Conservation (phyloP, 2,888 invertebrate species). For the Ennomos erosarius region DNA sequence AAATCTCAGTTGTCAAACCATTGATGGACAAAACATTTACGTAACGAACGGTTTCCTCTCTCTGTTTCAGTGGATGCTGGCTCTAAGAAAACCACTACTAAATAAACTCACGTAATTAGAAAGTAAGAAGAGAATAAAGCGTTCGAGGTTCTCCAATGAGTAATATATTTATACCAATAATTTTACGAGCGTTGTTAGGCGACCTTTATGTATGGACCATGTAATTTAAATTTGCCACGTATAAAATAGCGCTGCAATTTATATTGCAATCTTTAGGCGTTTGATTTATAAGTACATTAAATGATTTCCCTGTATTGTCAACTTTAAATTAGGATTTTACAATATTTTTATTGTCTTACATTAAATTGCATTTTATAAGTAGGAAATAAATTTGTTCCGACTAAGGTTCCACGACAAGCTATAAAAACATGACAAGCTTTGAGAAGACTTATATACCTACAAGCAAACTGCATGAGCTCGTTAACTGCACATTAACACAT, state of each 20-base stretch:
- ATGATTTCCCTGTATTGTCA: no score
- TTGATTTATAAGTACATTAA: background rate
- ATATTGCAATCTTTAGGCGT: background rate
- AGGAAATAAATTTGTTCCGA: conserved; percentile 23
- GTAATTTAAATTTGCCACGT: conserved; percentile 3
- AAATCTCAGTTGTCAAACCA: no score
- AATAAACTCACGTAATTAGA: conserved; percentile 27
- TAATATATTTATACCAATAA: conserved; percentile 20
- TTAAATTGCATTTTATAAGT: conserved; percentile 34
- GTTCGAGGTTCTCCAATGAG: conserved; percentile 23
- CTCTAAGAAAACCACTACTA: conserved; percentile 14
- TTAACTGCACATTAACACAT: no score
- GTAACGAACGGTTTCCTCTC: background rate
- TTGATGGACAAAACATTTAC: no score
- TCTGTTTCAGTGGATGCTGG: conserved; percentile 10
- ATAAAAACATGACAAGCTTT: conserved; percentile 42
- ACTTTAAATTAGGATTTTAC: background rate
- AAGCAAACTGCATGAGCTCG: background rate
- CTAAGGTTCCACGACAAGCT: conserved; percentile 46
- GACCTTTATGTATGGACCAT: conserved; percentile 6
- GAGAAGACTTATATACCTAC: background rate
- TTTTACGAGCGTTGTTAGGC: conserved; percentile 25
- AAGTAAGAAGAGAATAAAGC: conserved; percentile 26
- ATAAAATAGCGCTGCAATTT: conserved; percentile 9
- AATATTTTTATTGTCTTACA: background rate